phyloP scores from a whole-genome alignment of 1,140 invertebrate species.

The Geopemphigus sp. region DNA sequence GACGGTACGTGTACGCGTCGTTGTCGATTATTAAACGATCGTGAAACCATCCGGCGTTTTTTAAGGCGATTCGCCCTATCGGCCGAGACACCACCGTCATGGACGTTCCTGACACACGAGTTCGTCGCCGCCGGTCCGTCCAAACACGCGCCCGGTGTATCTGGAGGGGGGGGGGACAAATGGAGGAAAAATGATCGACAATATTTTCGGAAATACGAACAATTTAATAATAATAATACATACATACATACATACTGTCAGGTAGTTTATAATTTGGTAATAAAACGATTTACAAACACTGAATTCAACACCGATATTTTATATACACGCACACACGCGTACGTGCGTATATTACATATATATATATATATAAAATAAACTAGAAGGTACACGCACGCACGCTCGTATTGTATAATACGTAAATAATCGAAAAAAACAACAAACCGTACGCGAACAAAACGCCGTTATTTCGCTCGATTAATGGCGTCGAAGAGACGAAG shows the following conservation, averaged over 20 bases:
- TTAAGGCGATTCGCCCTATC: no score
- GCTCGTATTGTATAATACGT: constrained; percentile 3
- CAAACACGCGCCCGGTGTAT: no score
- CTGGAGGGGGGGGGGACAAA: no score
- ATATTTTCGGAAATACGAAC: neutral
- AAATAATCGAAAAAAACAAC: neutral
- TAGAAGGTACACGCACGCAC: neutral
- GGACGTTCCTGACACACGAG: no score
- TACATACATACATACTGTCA: constrained; percentile 22
- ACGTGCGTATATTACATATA: neutral
- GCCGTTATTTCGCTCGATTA: neutral
- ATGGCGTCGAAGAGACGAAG: neutral
- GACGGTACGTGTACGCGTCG: no score
- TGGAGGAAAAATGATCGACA: neutral
- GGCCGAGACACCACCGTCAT: no score
- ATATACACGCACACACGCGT: neutral
- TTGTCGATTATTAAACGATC: no score
- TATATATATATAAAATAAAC: constrained; percentile 20
- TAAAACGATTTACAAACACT: constrained; percentile 33
- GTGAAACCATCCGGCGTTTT: no score
- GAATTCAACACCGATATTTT: constrained; percentile 24
- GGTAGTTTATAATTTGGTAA: constrained; percentile 28
- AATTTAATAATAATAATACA: neutral
- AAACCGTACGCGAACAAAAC: neutral
- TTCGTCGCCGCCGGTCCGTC: no score